Evolutionary conservation across 2,888 invertebrate species (phyloP).

Genomic region (Drosophila anceps): DNA sequence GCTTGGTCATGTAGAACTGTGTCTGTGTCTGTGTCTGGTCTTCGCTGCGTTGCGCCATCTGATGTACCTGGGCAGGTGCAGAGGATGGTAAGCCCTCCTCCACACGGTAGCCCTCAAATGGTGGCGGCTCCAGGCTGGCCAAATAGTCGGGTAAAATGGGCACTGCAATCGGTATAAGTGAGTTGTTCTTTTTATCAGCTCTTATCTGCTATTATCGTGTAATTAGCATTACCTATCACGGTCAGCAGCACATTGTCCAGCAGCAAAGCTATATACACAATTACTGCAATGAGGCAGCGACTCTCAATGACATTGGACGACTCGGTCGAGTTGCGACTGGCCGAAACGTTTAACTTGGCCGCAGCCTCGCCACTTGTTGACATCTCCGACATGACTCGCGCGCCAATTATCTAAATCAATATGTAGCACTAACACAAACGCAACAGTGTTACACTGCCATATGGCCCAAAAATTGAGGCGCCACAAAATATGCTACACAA

Average conservation of each 20-base stretch:
- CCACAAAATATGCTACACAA: constrained; percentile 65
- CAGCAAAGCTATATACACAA: constrained; percentile 91
- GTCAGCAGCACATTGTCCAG: constrained; percentile 95
- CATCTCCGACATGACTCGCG: constrained; percentile 52
- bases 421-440: constrained; percentile 20
- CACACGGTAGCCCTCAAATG: constrained; percentile 12
- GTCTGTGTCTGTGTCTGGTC: constrained; percentile 56
- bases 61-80: constrained; percentile 53
- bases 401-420: constrained; percentile 32
- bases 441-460: constrained; percentile 59
- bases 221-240: constrained; percentile 90
- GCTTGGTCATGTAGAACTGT: constrained; percentile 82
- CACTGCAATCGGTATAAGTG: constrained; percentile 86
- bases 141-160: constrained; percentile 93
- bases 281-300: constrained; percentile 85
- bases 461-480: constrained; percentile 58
- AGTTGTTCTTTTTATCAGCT: neutral
- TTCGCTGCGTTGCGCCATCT: constrained; percentile 78
- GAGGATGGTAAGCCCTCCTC: constrained; percentile 30
- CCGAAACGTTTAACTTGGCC: constrained; percentile 48
- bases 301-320: constrained; percentile 64
- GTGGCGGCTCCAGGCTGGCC: constrained; percentile 86
- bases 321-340: constrained; percentile 53
- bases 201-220: constrained; percentile 20
- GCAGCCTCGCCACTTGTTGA: constrained; percentile 52